These are phyloP conservation scores for Mystacides longicornis DNA, from an alignment of 2,888 invertebrate species.

Conservation along the genomic window DNA sequence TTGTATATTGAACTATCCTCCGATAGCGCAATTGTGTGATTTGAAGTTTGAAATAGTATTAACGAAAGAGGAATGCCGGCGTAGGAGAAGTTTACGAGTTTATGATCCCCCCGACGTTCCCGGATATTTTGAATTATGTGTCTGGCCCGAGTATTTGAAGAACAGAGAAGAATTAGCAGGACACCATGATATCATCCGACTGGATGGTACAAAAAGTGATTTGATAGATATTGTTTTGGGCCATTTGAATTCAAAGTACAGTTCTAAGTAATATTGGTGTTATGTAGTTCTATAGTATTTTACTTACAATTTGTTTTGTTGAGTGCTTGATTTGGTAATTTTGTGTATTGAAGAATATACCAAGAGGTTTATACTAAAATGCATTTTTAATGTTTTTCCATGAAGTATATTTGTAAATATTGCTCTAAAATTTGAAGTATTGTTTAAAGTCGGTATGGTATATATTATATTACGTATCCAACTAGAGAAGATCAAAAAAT, in stretches of 20 bases:
- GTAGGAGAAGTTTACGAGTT: slow-evolving; percentile 52
- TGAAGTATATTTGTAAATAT: no score
- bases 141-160: slow-evolving; percentile 81
- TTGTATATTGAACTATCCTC: slow-evolving; percentile 61
- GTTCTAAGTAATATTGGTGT: no score
- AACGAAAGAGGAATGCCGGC: slow-evolving; percentile 57
- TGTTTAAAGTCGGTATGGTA: no score
- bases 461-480: no score
- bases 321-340: no score
- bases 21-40: slow-evolving; percentile 59
- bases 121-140: slow-evolving; percentile 81
- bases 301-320: no score
- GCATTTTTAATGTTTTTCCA: no score
- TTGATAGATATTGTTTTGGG: slow-evolving; percentile 2
- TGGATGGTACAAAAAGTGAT: slow-evolving; percentile 15
- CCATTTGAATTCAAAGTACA: slow-evolving; percentile 8
- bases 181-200: slow-evolving; percentile 5
- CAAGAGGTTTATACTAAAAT: no score
- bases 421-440: no score
- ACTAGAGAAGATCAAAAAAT: no score
- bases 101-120: slow-evolving; percentile 83
- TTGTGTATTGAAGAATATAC: no score
- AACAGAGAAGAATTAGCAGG: slow-evolving; percentile 41
- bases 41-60: slow-evolving; percentile 68
- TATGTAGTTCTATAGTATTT: no score